Base-by-base conservation (phyloP, 2,888 invertebrate genomes). In the Sinodicranocentrus sp. region DNA sequence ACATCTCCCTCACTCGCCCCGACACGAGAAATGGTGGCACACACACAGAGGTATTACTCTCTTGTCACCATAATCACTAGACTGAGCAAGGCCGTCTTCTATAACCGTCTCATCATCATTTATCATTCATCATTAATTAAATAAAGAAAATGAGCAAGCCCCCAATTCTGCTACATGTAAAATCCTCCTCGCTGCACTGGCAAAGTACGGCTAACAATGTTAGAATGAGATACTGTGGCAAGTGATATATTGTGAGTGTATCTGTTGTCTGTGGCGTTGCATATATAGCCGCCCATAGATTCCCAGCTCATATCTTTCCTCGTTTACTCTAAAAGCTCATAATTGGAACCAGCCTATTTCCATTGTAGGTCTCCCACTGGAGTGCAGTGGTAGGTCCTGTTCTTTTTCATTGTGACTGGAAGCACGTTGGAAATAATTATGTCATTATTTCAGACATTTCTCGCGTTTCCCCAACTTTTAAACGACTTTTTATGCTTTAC, bases 51-150 rank as follows among this genome's bases (percentile, higher is more conserved):
- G 28, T 73, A 73, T 67, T 80, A 80, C 52, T 67, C 52, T 59
- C 80, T 80, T 80, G 65, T 80, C 80, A 73, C 61, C 19, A 54
- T 72, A 80, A 80, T 80, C 80, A 80, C 72, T 48, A 80, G 65
- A 54, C 63, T 79, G 71, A 57, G 80, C 67, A 73, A 67, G 73
- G 80, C 61, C 80, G 48, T 73, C 57, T 59, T 80, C 61, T 65
- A 65, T 73, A 80, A 80, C 80, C 73, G 80, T 73, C 80, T 72
- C 67, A 80, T 73, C 80, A 80, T 80, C 80, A 80, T 80, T 80
- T 80, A 80, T 80, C 80, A 80, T 80, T 80, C 67, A 80, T 73
- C 80, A 80, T 80, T 80, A 80, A 80, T 80, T 80, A 79, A 79
- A 79, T 79, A 80, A 80, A 52, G 80, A 73, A 73, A 80, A 80